Evolutionary conservation across 2,797 vertebrate genomes (phyloP).

Genomic region (Peromyscus nudipes): DNA sequence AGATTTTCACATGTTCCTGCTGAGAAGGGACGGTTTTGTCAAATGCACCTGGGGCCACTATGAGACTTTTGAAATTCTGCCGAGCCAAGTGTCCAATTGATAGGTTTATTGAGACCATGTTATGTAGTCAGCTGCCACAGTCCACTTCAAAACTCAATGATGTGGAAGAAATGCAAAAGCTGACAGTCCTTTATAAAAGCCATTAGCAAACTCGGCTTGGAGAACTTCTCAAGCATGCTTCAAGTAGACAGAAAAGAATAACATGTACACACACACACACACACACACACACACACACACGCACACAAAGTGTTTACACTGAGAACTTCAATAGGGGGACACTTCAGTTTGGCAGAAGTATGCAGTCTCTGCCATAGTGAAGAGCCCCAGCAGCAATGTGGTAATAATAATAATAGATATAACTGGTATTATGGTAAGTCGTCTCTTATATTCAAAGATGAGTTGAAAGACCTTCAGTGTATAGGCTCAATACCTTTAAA

Average conservation of each 20-base stretch:
- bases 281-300: not conserved
- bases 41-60: constrained; percentile 59
- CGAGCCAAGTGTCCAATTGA: constrained; percentile 67
- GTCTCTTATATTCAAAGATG: not conserved
- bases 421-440: not conserved
- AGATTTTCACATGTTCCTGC: constrained; percentile 63
- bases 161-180: constrained; percentile 70
- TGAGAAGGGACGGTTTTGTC: constrained; percentile 70
- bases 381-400: not conserved
- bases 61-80: constrained; percentile 70
- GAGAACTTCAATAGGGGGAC: constrained; percentile 38
- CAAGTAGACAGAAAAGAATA: constrained; percentile 33
- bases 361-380: not conserved
- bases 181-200: constrained; percentile 62
- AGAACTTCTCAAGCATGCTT: constrained; percentile 34
- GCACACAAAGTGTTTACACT: constrained; percentile 12
- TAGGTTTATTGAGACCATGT: constrained; percentile 70
- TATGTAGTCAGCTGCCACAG: constrained; percentile 64
- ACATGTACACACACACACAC: not conserved
- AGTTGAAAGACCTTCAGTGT: not conserved
- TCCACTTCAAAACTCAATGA: constrained; percentile 74
- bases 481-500: not conserved
- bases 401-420: not conserved
- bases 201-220: constrained; percentile 19
- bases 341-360: not conserved